Evolutionary conservation across 2,113 vertebrate species (phyloP).

Genomic region (Neomonachus schauinslandi): DNA sequence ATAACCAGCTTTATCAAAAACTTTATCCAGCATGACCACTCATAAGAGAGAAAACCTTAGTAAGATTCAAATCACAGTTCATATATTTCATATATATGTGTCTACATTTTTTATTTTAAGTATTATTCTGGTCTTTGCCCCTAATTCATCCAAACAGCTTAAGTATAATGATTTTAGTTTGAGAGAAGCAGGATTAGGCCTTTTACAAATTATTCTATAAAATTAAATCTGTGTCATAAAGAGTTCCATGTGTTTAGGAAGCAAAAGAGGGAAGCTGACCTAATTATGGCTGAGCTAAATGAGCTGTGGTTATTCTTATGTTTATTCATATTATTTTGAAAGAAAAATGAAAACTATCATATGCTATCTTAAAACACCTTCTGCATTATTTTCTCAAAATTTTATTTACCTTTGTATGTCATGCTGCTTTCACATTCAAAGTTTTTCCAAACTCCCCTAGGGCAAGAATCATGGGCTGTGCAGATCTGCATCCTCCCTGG

Average conservation of each 20-base stretch:
- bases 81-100: background rate
- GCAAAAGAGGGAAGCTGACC: background rate
- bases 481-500: background rate
- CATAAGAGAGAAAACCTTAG: background rate
- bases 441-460: background rate
- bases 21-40: background rate
- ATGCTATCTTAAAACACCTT: background rate
- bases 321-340: slow-evolving; percentile 28
- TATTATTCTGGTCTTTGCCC: background rate
- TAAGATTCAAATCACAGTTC: background rate
- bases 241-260: background rate
- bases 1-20: background rate
- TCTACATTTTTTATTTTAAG: background rate
- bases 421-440: background rate
- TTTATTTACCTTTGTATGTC: background rate
- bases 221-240: background rate
- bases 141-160: background rate
- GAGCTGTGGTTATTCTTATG: background rate
- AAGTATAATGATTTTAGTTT: background rate
- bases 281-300: background rate
- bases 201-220: background rate
- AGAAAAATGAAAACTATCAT: background rate
- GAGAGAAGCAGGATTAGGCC: background rate
- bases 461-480: background rate
- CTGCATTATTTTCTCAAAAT: background rate